Base-by-base conservation (phyloP, 2,888 invertebrate species). In the Troides helena region DNA sequence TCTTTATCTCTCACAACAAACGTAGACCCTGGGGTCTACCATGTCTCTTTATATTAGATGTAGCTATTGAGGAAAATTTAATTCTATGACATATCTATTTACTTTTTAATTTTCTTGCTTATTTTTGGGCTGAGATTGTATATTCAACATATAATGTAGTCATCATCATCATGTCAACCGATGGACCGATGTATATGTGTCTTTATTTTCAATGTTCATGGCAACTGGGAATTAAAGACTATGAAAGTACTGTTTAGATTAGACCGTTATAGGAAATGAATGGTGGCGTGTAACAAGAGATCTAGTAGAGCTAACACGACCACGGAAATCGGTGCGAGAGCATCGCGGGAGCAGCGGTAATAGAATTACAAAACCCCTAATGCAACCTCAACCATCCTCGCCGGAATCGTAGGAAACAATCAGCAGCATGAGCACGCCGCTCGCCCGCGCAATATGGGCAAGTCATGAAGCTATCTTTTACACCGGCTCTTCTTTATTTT, bases 281-380 rank as follows among this genome's bases (percentile, higher is more conserved):
- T 53, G n/a, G 56, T 30, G 59, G 18, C 21, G 50, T 30, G 59
- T 64, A 69, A 36, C 64, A 60, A 39, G 57, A 58, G 21, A 63
- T 43, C 50, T 23, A 6, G 30, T 39, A 50, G 39, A 46, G 30
- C 30, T 30, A 30, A 65, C 50, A 66, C 58, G 39, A 70, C 60
- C 62, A 60, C 43, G 62, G 14, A 2, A 50, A 30, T 8, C 65
- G 25, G 25, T 64, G 64, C 53, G 58, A 21, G 64, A 25, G 66
- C 71, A 62, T 71, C 62, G 21, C 57, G 43, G 21, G 68, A 58
- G 65, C 6, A 14, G 18, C 39, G 4, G 17, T 84, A 85, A 83
- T 81, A 78, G 80, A 83, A 84, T 85, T 85, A 83, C 78, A 74
- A 77, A 81, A 76, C 75, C 78, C 77, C 75, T 85, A 84, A 86